Base-by-base conservation (phyloP, 2,113 vertebrate species). In the Heteronetta atricapilla region DNA sequence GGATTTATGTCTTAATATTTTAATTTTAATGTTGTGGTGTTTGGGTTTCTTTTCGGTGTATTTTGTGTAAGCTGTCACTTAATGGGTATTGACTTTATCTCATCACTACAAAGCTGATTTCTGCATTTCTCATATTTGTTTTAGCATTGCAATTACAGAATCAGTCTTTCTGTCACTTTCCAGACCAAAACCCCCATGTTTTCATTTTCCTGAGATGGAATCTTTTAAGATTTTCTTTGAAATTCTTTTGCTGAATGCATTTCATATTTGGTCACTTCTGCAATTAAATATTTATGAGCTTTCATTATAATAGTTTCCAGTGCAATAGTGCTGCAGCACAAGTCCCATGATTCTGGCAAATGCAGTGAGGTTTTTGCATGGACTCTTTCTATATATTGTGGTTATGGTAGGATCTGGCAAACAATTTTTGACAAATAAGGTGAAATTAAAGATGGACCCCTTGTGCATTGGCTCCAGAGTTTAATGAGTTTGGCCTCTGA, bases 11-110 rank as follows among this genome's bases (percentile, higher is more conserved):
- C 46, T 88, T 82, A 85, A 85, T 82, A 76, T 25, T 70, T 23
- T 60, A 52, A 82, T 91, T 83, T 87, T 36, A 60, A 59, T 20
- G 29, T 74, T 62, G 13, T 2, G 50, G 22, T 25, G 11, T 52
- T 25, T 52, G 22, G 38, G 23, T 36, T 83, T 93, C 64, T 78
- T 28, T 76, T 92, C 36, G 68, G n/a, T 69, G 44, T 68, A 29
- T 81, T 95, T 92, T 92, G 48, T 87, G 34, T 72, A 91, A 94
- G 74, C 18, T 88, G 42, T 52, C 70, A 38, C 59, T 87, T 89
- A 86, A 94, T 84, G 86, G 48, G 6, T 34, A 90, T 44, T 73
- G 10, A 83, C 34, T 87, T 94, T 53, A 79, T 84, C 86, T 90
- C 31, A 73, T 69, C 66, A 33, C 36, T 66, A 50, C 31, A 75